phyloP scores from a whole-genome alignment of 2,888 invertebrate genomes.

The Drosophila kuntzei region DNA sequence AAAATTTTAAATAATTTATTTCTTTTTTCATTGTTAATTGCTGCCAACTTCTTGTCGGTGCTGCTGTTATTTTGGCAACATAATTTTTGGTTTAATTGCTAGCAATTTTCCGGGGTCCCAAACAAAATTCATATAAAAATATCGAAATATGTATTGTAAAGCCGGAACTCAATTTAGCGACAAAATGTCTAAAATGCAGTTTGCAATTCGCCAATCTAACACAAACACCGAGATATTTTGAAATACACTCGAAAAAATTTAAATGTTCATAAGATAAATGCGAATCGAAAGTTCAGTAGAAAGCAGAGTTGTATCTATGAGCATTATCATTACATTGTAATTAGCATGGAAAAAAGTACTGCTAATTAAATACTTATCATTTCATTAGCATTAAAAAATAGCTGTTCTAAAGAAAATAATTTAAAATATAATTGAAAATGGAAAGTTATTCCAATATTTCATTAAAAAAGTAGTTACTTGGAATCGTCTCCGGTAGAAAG shows the following conservation, averaged over 20 bases:
- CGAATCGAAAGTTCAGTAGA: neutral
- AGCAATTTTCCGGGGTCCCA: slow-evolving; percentile 45
- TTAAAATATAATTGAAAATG: too few relatives aligned
- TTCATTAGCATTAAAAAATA: too few relatives aligned
- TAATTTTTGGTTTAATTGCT: slow-evolving; percentile 73
- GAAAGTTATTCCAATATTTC: too few relatives aligned
- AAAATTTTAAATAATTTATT: slow-evolving; percentile 71
- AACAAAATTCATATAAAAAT: slow-evolving; percentile 45
- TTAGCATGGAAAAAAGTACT: too few relatives aligned
- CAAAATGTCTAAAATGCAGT: slow-evolving; percentile 76
- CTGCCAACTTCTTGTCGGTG: slow-evolving; percentile 76
- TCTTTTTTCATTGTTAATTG: slow-evolving; percentile 63
- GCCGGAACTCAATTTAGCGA: slow-evolving; percentile 79
- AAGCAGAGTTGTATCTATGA: too few relatives aligned
- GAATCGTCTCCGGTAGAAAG: too few relatives aligned
- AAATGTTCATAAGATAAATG: neutral
- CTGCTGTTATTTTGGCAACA: slow-evolving; percentile 66
- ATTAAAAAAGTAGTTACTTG: too few relatives aligned
- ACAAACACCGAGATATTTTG: slow-evolving; percentile 9
- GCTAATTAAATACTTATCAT: too few relatives aligned
- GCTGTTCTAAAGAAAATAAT: too few relatives aligned
- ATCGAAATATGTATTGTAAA: slow-evolving; percentile 49
- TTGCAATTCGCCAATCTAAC: slow-evolving; percentile 50
- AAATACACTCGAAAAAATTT: neutral
- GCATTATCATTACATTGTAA: too few relatives aligned